A percentile compares a stretch with the other conserved stretches of the same genome.
Conservation (phyloP, 2,797 vertebrate species). For the Tapirus indicus region DNA sequence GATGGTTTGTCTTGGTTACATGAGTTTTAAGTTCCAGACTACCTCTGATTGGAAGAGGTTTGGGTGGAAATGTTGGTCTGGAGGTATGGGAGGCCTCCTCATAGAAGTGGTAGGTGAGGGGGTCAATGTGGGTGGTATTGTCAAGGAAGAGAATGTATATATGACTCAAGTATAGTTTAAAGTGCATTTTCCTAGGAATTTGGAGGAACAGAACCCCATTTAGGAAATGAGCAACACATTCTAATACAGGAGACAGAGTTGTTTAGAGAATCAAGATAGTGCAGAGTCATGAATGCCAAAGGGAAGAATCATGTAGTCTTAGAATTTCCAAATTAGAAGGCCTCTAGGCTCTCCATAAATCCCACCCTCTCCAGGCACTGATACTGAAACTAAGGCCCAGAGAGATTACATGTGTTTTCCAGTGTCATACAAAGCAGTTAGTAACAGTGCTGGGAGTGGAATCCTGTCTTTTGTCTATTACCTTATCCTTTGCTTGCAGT, state of each 20-base stretch:
- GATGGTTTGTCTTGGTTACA: not conserved
- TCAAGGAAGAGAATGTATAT: not conserved
- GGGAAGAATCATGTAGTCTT: not conserved
- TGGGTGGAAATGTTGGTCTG: not conserved
- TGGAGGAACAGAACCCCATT: not conserved
- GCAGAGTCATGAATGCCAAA: not conserved
- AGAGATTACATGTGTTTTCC: not conserved
- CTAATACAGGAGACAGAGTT: not conserved
- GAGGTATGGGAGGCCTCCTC: not conserved
- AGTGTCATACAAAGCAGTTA: not conserved
- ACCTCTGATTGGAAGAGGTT: not conserved
- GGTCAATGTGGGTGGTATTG: accelerated
- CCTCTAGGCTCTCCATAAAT: not conserved
- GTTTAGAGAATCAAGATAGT: not conserved
- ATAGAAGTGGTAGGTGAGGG: not conserved
- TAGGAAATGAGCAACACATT: not conserved
- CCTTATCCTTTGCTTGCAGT: not conserved
- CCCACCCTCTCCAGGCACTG: accelerated
- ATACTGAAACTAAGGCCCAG: not conserved
- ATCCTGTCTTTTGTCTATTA: not conserved
- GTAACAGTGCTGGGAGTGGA: not conserved
- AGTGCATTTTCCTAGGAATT: not conserved
- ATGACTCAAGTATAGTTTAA: not conserved
- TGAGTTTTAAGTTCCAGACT: not conserved
- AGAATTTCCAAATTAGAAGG: not conserved